These are phyloP conservation scores for Drosophila sucinea DNA, from an alignment of 1,140 invertebrate genomes.

Conservation along the genomic window DNA sequence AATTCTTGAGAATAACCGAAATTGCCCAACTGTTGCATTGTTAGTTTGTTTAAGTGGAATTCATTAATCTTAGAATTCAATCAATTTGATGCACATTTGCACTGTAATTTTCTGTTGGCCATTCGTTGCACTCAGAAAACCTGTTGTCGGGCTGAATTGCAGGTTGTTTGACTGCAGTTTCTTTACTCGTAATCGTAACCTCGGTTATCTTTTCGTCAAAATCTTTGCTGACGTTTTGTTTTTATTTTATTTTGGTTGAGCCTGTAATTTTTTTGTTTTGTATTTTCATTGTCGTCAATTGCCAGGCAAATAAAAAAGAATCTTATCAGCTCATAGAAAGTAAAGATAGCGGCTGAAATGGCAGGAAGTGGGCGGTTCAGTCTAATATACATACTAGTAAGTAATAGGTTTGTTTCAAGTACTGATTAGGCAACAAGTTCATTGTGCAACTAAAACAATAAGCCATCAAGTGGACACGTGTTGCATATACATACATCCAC, in stretches of 20 bases:
- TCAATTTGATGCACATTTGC: too few relatives aligned
- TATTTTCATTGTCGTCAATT: slow-evolving; percentile 1
- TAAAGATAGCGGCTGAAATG: not conserved
- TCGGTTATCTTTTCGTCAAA: too few relatives aligned
- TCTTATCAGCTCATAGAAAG: slow-evolving; percentile 3
- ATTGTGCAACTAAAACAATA: not conserved
- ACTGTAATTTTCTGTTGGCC: too few relatives aligned
- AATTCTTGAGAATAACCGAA: too few relatives aligned
- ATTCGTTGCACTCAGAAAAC: too few relatives aligned
- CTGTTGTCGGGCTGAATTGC: too few relatives aligned
- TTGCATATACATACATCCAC: not conserved
- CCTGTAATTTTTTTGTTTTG: not conserved
- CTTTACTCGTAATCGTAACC: too few relatives aligned
- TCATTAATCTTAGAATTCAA: too few relatives aligned
- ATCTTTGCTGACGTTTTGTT: slow-evolving; percentile 2
- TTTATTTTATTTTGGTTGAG: not conserved
- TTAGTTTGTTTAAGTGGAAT: too few relatives aligned
- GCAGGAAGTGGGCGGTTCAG: not conserved
- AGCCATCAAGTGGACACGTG: slow-evolving; percentile 4
- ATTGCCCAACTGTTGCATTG: too few relatives aligned
- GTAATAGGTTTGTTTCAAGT: not conserved
- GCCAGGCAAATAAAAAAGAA: not conserved
- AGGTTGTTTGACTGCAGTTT: too few relatives aligned
- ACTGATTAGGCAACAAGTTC: slow-evolving; percentile 4
- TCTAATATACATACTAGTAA: not conserved